phyloP scores from a whole-genome alignment of 1,140 invertebrate genomes.

The Brachionus plicatilis region DNA sequence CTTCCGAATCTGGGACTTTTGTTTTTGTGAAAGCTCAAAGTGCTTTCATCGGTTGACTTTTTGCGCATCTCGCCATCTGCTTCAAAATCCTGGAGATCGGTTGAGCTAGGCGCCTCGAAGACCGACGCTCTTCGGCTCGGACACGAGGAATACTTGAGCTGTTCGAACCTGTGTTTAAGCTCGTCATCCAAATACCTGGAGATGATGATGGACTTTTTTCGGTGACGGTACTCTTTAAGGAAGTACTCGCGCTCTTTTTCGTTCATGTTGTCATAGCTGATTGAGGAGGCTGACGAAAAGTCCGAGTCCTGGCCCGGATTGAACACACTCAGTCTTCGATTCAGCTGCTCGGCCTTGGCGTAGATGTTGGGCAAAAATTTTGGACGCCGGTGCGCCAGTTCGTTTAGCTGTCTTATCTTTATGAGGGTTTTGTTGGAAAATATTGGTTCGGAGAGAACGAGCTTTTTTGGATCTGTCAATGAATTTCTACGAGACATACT shows the following conservation, averaged over 20 bases:
- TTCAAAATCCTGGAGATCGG: background rate
- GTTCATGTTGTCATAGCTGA: background rate
- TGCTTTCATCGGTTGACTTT: background rate
- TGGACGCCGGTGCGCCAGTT: background rate
- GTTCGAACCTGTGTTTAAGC: background rate
- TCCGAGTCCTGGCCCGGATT: background rate
- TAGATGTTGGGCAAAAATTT: conserved; percentile 13
- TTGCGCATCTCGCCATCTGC: background rate
- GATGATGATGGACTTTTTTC: conserved; percentile 7
- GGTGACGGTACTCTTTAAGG: background rate
- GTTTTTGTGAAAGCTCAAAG: background rate
- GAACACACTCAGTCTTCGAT: background rate
- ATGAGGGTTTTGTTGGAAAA: background rate
- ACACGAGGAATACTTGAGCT: conserved; percentile 10
- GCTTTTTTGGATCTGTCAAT: background rate
- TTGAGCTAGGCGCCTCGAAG: background rate
- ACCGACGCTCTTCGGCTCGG: background rate
- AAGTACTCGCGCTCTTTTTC: background rate
- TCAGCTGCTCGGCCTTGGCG: background rate
- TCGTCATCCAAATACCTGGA: conserved; percentile 20
- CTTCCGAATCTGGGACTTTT: conserved; percentile 25
- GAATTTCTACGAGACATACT: background rate
- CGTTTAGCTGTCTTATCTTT: background rate
- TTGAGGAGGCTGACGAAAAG: background rate
- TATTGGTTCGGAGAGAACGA: background rate